Evolutionary conservation across 2,113 vertebrate species (phyloP).

Genomic region (Antigone vipio): DNA sequence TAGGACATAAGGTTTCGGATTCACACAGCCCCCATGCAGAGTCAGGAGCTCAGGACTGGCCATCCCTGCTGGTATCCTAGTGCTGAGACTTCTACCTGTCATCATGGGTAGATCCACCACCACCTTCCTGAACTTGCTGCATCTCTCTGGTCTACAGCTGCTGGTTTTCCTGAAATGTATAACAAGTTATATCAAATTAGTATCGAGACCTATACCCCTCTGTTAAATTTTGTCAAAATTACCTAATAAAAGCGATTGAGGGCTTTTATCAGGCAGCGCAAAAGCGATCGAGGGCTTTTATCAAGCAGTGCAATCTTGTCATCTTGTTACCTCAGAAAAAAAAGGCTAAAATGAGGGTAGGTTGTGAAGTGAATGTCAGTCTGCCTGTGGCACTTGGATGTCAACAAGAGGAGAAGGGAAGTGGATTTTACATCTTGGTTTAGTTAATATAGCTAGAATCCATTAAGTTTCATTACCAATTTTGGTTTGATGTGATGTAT

Average conservation of each 20-base stretch:
- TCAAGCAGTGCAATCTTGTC: not conserved
- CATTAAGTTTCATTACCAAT: slow-evolving; percentile 15
- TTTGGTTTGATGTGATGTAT: slow-evolving; percentile 25
- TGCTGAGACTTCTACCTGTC: not conserved
- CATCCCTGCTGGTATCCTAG: not conserved
- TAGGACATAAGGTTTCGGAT: not conserved
- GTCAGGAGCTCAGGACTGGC: not conserved
- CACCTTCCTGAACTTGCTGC: not conserved
- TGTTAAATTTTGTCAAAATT: not conserved
- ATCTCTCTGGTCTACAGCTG: not conserved
- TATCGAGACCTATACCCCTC: not conserved
- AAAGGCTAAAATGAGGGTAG: not conserved
- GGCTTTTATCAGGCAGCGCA: not conserved
- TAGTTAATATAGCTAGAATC: not conserved
- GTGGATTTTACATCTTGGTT: not conserved
- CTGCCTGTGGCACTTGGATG: not conserved
- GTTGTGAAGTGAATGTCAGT: not conserved
- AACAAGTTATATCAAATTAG: not conserved
- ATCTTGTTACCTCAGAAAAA: not conserved
- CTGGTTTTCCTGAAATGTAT: not conserved
- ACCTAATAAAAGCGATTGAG: not conserved
- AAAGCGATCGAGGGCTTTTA: not conserved
- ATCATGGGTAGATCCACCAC: not conserved
- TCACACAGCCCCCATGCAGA: not conserved
- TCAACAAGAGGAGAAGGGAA: not conserved